Conservation (phyloP, 2,888 invertebrate species). For the Cosmorhoe ocellata region DNA sequence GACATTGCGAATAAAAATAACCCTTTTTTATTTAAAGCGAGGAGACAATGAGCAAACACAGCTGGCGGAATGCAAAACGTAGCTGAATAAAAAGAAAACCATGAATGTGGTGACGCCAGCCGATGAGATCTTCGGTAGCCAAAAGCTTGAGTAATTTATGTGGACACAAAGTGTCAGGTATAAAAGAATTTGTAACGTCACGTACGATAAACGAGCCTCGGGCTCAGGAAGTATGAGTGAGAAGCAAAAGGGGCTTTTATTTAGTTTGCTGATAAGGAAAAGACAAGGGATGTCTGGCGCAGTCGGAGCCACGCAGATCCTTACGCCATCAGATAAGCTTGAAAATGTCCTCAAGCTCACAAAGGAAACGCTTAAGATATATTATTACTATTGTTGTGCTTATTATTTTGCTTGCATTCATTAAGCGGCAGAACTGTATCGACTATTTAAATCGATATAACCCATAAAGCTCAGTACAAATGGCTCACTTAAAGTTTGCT, state of each 20-base stretch:
- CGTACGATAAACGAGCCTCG: constrained; percentile 62
- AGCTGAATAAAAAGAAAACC: constrained; percentile 58
- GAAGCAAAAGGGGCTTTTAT: constrained; percentile 55
- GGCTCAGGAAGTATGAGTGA: constrained; percentile 49
- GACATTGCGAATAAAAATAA: constrained; percentile 68
- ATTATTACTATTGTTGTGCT: constrained; percentile 61
- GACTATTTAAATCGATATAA: constrained; percentile 28
- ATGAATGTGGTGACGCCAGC: constrained; percentile 58
- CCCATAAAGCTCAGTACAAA: constrained; percentile 44
- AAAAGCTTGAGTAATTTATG: constrained; percentile 68
- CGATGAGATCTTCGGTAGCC: constrained; percentile 61
- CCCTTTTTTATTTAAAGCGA: constrained; percentile 74
- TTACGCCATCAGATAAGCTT: constrained; percentile 70
- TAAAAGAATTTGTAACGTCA: constrained; percentile 73
- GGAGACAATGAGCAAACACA: constrained; percentile 81
- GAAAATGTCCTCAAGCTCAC: constrained; percentile 50
- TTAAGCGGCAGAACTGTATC: constrained; percentile 65
- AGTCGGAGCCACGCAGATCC: constrained; percentile 54
- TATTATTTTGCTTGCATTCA: constrained; percentile 62
- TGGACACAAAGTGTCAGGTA: constrained; percentile 66
- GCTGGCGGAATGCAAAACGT: constrained; percentile 79
- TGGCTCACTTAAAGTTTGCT: constrained; percentile 54
- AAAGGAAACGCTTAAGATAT: constrained; percentile 63
- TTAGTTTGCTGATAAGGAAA: constrained; percentile 57
- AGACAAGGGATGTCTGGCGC: constrained; percentile 58